Evolutionary conservation across 2,888 invertebrate species (phyloP), one percentile per base, ranked within the genome.

Genomic region (Acleris sparsana): DNA sequence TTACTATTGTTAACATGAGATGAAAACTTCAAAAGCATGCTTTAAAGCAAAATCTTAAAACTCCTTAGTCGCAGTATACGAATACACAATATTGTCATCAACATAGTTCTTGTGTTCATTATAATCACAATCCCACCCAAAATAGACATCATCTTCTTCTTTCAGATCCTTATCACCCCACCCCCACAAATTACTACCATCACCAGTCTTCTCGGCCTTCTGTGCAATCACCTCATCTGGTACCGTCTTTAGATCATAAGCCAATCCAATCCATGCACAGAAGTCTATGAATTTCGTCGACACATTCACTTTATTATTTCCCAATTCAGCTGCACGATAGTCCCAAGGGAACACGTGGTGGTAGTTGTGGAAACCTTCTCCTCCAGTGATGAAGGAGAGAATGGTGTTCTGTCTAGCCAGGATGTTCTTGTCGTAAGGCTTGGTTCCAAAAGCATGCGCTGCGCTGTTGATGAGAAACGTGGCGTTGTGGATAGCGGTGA

Each of bases 321-420:
- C 85, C 70, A 95, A 91, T 78, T 96, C 96, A 13, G 95, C 93
- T 43, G 96, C 94, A 72, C 95, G 93, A 89, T 96, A 96, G 86
- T 96, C 96, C 93, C 95, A 95, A 1, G 96, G 96, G 91, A 96
- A 96, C 1, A 94, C 93, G 88, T 97, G 97, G 83, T 97, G 97
- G 87, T 96, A 97, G 85, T 97, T 97, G 90, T 97, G 97, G 94
- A 44, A 63, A 0, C 86, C 86, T 78, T 86, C 86, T 0, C 86
- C 85, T 5, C 77, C 68, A 0, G 79, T 72, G 0, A 70, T 39
- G 0, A 83, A 4, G 2, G 77, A 73, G 1, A 82, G 78, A 0
- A 67, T 16, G 0, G 70, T 3, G 51, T 80, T 85, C 63, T 86
- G 78, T 0, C 69, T 71, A 1, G 86, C 78, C n/a, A 70, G 11